A percentile compares a stretch with the other conserved stretches of the same genome.
Conservation (phyloP, 2,113 vertebrate genomes). For the Capreolus pygargus region DNA sequence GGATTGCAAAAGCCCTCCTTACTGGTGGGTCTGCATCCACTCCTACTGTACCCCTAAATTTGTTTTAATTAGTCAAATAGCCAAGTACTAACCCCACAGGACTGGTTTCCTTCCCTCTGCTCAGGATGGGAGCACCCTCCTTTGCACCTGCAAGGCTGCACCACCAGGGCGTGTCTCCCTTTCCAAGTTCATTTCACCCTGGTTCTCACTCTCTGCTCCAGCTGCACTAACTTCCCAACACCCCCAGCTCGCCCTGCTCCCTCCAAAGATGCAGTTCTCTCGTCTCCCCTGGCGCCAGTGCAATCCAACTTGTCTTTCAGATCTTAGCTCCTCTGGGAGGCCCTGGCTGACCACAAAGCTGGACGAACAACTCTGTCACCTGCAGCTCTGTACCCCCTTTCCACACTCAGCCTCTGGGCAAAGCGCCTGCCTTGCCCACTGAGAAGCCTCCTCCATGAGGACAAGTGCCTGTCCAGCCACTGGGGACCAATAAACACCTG, state of each 20-base stretch:
- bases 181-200: background rate
- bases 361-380: background rate
- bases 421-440: rapidly evolving
- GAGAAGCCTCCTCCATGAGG: background rate
- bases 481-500: background rate
- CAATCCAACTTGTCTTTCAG: background rate
- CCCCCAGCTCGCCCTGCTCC: background rate
- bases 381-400: background rate
- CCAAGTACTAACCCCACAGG: background rate
- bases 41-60: background rate
- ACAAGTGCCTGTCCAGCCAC: background rate
- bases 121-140: background rate
- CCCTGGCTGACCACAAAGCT: too few relatives aligned
- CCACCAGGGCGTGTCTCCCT: rapidly evolving
- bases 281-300: background rate
- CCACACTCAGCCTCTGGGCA: background rate
- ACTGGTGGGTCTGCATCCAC: background rate
- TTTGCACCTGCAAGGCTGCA: background rate
- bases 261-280: background rate
- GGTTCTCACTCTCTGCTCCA: background rate
- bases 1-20: background rate
- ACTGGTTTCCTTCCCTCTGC: background rate
- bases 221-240: background rate
- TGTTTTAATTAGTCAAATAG: background rate
- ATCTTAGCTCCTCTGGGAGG: background rate